phyloP scores from a whole-genome alignment of 1,140 invertebrate species.

The Conopomorpha cramerella region DNA sequence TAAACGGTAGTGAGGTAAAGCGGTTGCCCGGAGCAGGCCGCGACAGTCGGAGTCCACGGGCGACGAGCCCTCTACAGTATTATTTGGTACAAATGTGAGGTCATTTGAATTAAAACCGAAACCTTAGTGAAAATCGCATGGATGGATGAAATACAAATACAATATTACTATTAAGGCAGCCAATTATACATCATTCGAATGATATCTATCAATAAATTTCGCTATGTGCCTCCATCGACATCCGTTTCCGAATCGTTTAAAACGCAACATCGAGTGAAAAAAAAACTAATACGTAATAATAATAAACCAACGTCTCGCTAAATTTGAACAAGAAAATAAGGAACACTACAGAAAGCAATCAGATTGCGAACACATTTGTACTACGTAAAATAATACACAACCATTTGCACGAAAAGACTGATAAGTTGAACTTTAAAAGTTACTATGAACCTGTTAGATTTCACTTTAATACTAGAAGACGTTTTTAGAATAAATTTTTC shows the following conservation, averaged over 20 bases:
- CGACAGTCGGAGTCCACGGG: conserved; percentile 2
- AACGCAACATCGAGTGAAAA: no score
- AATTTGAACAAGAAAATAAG: conserved; percentile 47
- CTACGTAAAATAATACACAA: conserved; percentile 61
- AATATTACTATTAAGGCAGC: conserved; percentile 31
- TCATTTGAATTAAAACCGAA: no score
- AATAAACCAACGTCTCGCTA: conserved; percentile 47
- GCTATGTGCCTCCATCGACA: conserved; percentile 21
- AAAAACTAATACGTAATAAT: conserved; percentile 40
- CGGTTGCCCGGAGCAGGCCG: conserved; percentile 3
- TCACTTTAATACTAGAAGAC: conserved; percentile 48
- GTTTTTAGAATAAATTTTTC: conserved; percentile 51
- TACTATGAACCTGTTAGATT: conserved; percentile 39
- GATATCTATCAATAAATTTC: conserved; percentile 10
- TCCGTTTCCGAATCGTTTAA: no score
- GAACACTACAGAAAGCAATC: conserved; percentile 58
- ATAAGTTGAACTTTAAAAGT: conserved; percentile 56
- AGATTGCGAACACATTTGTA: conserved; percentile 61
- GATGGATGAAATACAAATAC: conserved; percentile 18
- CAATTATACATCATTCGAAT: conserved; percentile 13
- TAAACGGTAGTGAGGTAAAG: no score
- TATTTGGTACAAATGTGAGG: conserved; percentile 54
- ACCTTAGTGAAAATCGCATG: no score
- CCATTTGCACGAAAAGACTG: conserved; percentile 58
- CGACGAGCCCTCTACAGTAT: conserved; percentile 15